Base-by-base conservation (phyloP, 2,888 invertebrate species). In the Cyclophora punctaria region DNA sequence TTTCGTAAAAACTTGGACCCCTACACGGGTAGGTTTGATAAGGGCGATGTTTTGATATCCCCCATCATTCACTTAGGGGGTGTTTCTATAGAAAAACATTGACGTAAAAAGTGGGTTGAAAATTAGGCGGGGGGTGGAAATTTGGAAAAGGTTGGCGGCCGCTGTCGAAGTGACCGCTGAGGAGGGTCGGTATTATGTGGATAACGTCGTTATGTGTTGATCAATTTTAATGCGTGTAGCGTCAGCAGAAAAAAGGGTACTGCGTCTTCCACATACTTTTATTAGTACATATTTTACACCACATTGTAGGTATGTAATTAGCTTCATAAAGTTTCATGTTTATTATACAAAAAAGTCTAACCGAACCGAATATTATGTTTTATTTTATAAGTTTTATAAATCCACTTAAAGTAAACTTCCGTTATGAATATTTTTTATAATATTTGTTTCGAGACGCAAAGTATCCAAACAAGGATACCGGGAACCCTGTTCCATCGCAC, bases 81-180 rank as follows among this genome's bases (percentile, higher is more conserved):
- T 71, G 65, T 64, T 69, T 69, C 83, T 86, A 86, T 88, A 86
- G 87, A 87, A 87, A 88, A 88, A 88, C 88, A 88, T 85, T 86
- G 85, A 83, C 80, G 85, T 86, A 87, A 88, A 88, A 88, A 88
- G 79, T 81, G 83, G 86, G 82, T 75, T 80, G 80, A 70, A 80
- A 79, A 79, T 79, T 73, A 73, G 73, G 75, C 77, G 69, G 67
- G 59, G 62, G 70, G 68, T 61, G 67, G 67, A 64, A 69, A 73
- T 75, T 78, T 66, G 74, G 81, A 74, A 75, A 80, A 80, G 83
- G 84, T 78, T 75, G 56, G 70, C 67, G 72, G 73, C 80, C 83
- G 80, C 82, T 87, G 87, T 86, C 87, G 87, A 87, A 83, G 81
- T 86, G 88, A 87, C 87, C 87, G 80, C 84, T 87, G 87, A 88